Evolutionary conservation across 2,797 vertebrate species (phyloP), one percentile per base, ranked within the genome.

Genomic region (Buceros bicornis): DNA sequence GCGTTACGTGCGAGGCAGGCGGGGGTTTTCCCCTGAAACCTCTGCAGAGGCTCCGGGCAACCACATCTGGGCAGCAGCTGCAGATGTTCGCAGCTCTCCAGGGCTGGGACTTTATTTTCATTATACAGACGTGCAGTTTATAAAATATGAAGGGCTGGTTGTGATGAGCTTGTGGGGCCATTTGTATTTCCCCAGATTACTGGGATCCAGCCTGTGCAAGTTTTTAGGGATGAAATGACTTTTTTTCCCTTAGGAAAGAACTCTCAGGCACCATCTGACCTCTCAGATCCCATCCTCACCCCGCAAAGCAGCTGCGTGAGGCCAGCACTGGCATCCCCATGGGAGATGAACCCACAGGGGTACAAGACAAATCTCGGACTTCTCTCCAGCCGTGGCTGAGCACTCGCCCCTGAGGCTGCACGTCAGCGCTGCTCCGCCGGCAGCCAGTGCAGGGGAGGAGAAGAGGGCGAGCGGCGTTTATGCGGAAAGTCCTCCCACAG

Each of bases 41-140:
- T 87, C 56, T 22, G 67, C 96, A n/a, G 80, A 58, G 65, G 69
- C 82, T 91, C 79, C 0, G 13, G 87, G 87, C 83, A 60, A 48
- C 87, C 94, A 82, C 91, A 89, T 92, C 95, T 96, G 94, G 95
- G 90, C 64, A 94, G 79, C 95, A 96, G 90, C 93, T 96, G 95
- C 91, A 80, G 89, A 85, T 89, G 87, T 89, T 79, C 50, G 8
- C 78, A 40, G 92, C 84, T 92, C 77, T 81, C 37, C 56, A 33
- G 88, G 93, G 73, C 93, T 28, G 67, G 79, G 77, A 11, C 83
- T 94, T 58, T 11, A 22, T 90, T 93, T 89, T 94, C 94, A 45
- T n/a, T 15, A 18, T 1, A 33, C 1, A 21, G 93, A 85, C 7
- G 7, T 82, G 70, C 60, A 71, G 79, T 91, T 91, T 74, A 80